These are phyloP conservation scores for Astreopora myriophthalma DNA, from an alignment of 64 coral and sea anemone species.

Conservation along the genomic window DNA sequence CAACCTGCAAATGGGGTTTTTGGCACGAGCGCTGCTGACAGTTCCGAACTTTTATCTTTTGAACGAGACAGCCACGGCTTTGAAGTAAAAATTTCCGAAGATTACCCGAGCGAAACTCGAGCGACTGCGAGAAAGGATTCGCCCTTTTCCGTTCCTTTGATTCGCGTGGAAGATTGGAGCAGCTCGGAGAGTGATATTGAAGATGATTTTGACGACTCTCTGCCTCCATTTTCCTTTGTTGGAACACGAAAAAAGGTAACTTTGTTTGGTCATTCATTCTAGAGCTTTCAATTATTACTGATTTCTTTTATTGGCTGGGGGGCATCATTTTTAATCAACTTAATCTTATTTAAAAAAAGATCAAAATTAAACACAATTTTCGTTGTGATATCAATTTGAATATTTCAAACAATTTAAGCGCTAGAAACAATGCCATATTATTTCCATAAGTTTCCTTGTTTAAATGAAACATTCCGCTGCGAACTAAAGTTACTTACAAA, in stretches of 20 bases:
- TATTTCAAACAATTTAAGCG: not conserved
- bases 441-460: not conserved
- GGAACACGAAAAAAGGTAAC: conserved; percentile 26
- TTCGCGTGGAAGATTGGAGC: conserved; percentile 69
- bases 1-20: not conserved
- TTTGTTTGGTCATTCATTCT: not conserved
- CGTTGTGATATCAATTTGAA: not conserved
- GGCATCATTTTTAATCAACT: not conserved
- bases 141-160: conserved; percentile 42
- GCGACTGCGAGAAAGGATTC: conserved; percentile 19
- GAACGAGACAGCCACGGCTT: not conserved
- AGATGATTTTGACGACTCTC: conserved; percentile 16
- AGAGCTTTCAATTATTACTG: not conserved
- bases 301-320: not conserved
- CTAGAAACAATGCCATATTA: not conserved
- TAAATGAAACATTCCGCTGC: not conserved
- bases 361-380: not conserved
- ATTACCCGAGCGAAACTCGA: conserved; percentile 16
- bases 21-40: not conserved
- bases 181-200: conserved; percentile 44
- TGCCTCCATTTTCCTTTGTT: conserved; percentile 44
- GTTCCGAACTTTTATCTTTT: not conserved
- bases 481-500: not conserved
- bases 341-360: not conserved
- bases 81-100: conserved; percentile 32